Percentiles rank a stretch among this genome's conserved stretches.
Evolutionary conservation across 2,113 vertebrate genomes (phyloP).

Genomic region (Syngnathoides biaculeatus): DNA sequence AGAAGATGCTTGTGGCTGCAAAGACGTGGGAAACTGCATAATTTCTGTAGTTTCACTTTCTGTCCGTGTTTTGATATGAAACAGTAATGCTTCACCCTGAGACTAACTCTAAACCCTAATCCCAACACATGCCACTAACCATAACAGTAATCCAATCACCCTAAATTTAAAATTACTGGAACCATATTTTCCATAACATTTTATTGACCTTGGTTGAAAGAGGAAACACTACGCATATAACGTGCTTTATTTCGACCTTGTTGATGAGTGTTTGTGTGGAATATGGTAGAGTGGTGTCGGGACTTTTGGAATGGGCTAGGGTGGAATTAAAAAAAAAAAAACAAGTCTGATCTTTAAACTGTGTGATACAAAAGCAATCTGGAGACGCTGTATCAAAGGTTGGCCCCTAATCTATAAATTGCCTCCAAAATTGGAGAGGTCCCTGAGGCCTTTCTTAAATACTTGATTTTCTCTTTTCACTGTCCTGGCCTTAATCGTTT

Average conservation of each 20-base stretch:
- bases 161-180: too few relatives aligned
- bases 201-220: too few relatives aligned
- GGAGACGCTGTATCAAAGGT: not conserved
- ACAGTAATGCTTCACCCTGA: too few relatives aligned
- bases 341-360: not conserved
- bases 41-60: too few relatives aligned
- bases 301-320: not conserved
- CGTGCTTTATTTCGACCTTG: not conserved
- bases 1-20: too few relatives aligned
- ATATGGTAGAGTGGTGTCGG: not conserved
- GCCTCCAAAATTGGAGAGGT: not conserved
- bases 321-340: not conserved
- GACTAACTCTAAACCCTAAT: too few relatives aligned
- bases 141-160: too few relatives aligned
- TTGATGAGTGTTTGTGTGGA: not conserved
- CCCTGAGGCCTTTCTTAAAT: not conserved
- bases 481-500: not conserved
- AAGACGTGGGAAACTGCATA: too few relatives aligned
- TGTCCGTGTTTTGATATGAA: too few relatives aligned
- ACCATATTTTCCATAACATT: too few relatives aligned
- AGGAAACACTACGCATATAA: too few relatives aligned
- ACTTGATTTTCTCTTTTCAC: conserved; percentile 2
- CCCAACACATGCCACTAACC: too few relatives aligned
- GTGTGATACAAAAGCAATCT: not conserved
- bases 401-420: conserved; percentile 1